Conservation (phyloP, 2,888 invertebrate species). For the Dolichomitus sp. region DNA sequence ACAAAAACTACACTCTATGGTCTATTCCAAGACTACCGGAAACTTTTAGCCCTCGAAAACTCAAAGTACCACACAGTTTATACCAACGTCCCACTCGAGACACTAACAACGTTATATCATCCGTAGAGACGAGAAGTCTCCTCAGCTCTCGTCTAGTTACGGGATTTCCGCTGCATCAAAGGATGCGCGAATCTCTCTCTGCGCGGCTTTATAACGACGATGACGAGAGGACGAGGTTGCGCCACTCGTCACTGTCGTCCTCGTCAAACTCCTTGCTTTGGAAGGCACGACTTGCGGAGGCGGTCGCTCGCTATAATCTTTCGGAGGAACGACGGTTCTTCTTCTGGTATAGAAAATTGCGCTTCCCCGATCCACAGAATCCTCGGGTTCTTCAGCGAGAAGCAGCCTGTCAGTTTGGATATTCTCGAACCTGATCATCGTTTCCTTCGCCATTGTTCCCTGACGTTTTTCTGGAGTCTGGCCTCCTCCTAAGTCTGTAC, state of each 20-base stretch:
- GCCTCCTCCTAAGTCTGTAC: neutral
- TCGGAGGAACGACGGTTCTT: slow-evolving; percentile 54
- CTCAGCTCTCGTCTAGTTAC: slow-evolving; percentile 37
- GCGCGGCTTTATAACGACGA: slow-evolving; percentile 19
- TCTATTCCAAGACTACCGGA: slow-evolving; percentile 25
- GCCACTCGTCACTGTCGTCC: slow-evolving; percentile 56
- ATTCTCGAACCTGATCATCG: slow-evolving; percentile 24
- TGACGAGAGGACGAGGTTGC: slow-evolving; percentile 35
- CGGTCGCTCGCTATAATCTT: slow-evolving; percentile 77
- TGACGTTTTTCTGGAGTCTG: slow-evolving; percentile 18
- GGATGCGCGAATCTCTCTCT: slow-evolving; percentile 37
- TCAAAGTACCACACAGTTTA: slow-evolving; percentile 51
- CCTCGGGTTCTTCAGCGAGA: neutral
- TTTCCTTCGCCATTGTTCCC: slow-evolving; percentile 63
- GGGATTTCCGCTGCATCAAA: slow-evolving; percentile 54
- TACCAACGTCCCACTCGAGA: slow-evolving; percentile 52
- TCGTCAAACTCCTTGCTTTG: slow-evolving; percentile 35
- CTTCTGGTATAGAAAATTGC: slow-evolving; percentile 65
- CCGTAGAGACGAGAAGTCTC: slow-evolving; percentile 68
- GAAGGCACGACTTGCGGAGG: slow-evolving; percentile 71
- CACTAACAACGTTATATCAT: slow-evolving; percentile 54
- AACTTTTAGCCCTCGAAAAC: slow-evolving; percentile 28
- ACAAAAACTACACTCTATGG: neutral
- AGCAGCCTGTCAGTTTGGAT: slow-evolving; percentile 47
- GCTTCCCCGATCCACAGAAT: slow-evolving; percentile 41